Base-by-base conservation (phyloP, 1,140 invertebrate species). In the Helicoverpa zea region DNA sequence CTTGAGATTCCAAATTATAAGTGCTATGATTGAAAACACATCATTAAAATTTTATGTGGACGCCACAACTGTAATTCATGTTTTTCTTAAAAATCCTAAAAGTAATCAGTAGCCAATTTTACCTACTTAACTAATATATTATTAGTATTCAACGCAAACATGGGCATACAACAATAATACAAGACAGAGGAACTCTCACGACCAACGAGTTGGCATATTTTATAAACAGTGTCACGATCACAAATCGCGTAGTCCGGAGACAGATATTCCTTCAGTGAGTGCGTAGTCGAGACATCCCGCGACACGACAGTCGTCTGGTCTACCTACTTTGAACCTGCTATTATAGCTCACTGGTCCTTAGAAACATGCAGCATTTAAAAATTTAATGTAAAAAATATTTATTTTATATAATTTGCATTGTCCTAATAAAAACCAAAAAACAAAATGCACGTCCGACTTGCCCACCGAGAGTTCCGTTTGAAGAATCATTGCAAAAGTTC, bases 201-300 rank as follows among this genome's bases (percentile, higher is more conserved):
- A 81, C 70, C 30, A 52, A 52, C 52, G 61, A 47, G 49, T 29
- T 59, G 43, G 18, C 70, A 18, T 82, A 61, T 75, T 82, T 79
- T 79, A 82, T 75, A 82, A 82, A 82, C 81, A 82, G 18, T 61
- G 76, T 82, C 81, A 82, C 81, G 81, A 77, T 73, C 70, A 64
- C 30, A 61, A 74, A 30, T 47, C 56, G 73, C 72, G 51, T 30
- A 61, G 58, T 23, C 18, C 23, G 10, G 10, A 59, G 58, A 43
- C 30, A 72, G 0, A 75, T 30, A 18, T 35, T 23, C 49, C n/a
- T n/a, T 51, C n/a, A 23, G 29, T 2, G 29, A 13, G 49, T 5
- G 14, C 10, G 56, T 10, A 13, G n/a, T 12, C 54, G 43, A 54
- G 47, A 23, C 73, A 59, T 59, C 56, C 18, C 29, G 13, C 58